Evolutionary conservation across 2,113 vertebrate genomes (phyloP), one percentile per base, ranked within the genome.

Genomic region (Pollimyrus isidori): DNA sequence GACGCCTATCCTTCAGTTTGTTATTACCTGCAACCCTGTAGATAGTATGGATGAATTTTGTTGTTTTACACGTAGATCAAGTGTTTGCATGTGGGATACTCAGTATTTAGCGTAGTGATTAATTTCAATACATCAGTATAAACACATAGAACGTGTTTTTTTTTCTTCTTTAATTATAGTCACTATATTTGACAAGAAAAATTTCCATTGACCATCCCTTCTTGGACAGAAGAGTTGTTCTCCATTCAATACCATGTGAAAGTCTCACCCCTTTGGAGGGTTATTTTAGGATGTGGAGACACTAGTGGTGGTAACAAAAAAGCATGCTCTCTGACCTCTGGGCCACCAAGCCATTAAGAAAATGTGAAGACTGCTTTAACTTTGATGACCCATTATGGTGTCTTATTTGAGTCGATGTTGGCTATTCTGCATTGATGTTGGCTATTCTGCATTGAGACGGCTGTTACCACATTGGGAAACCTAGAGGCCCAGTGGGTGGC

Each of bases 181-280:
- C n/a, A 26, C 62, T 69, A 69, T 69, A 69, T 42, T 17, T 42
- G 26, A 39, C 15, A 80, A 42, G 35, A 80, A 7, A 42, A 80
- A 35, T 42, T 42, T 92, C 88, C 90, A 42, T 42, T 87, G 91
- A 46, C 56, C 92, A 91, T 86, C 91, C 82, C 80, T 76, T 90
- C 89, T 23, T 84, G 17, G n/a, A 69, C n/a, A 69, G 62, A 13
- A 69, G n/a, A 69, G 62, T 23, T 84, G 15, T 46, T 48, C 45
- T 48, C 48, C 9, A n/a, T 84, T 46, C 17, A 82, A 45, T 39
- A 19, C 35, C 76, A n/a, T 84, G 39, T 84, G 82, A 48, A 48
- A n/a, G 80, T 84, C 11, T 13, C 13, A 45, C 45, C 45, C 15
- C 42, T 0, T 0, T 13, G 49, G 49, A 21, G 9, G 49, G 50